Evolutionary conservation across 2,888 invertebrate species (phyloP).

Genomic region (Acanthosepion lycidas): DNA sequence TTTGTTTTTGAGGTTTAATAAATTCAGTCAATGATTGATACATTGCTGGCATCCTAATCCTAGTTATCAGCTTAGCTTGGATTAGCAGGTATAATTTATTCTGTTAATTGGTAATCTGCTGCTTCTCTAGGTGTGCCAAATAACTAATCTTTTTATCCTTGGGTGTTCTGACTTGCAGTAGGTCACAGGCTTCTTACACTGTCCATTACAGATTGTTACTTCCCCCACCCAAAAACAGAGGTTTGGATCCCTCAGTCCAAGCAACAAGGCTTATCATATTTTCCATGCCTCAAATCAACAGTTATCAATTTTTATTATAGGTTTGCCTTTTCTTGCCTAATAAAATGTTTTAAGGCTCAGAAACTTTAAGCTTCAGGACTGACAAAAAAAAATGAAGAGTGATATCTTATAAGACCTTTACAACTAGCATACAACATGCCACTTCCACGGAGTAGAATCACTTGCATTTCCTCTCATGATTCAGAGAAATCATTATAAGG

Average conservation of each 20-base stretch:
- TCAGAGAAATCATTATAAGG: too few relatives aligned
- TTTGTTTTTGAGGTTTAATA: not conserved
- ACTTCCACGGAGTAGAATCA: too few relatives aligned
- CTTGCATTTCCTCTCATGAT: too few relatives aligned
- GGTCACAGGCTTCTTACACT: not conserved
- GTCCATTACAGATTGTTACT: not conserved
- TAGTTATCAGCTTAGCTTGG: not conserved
- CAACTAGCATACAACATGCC: too few relatives aligned
- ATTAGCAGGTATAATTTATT: constrained; percentile 33
- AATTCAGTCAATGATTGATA: not conserved
- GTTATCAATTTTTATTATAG: too few relatives aligned
- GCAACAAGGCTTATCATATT: not conserved
- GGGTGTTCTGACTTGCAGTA: not conserved
- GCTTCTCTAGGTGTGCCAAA: not conserved
- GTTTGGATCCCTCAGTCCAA: not conserved
- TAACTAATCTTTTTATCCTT: not conserved
- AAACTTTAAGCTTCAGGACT: too few relatives aligned
- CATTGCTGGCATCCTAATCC: not conserved
- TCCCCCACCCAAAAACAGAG: not conserved
- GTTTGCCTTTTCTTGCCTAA: too few relatives aligned
- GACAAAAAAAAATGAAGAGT: too few relatives aligned
- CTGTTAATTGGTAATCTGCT: not conserved
- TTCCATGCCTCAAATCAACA: too few relatives aligned
- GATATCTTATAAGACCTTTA: too few relatives aligned
- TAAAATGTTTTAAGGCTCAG: too few relatives aligned